Evolutionary conservation across 2,113 vertebrate species (phyloP).

Genomic region (Asarcornis scutulata): DNA sequence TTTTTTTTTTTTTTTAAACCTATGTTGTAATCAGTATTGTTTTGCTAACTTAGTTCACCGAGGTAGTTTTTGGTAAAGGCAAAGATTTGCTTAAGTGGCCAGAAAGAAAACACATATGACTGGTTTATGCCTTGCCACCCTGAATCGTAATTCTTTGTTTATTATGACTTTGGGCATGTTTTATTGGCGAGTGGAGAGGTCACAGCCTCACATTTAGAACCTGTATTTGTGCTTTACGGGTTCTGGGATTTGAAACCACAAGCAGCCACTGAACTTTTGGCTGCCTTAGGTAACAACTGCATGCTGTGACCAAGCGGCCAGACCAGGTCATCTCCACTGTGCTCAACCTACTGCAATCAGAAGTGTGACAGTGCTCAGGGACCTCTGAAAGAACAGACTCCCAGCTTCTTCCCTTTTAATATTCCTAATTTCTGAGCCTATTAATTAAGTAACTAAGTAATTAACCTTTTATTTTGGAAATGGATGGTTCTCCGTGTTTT

Average conservation of each 20-base stretch:
- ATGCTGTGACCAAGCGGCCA: not conserved
- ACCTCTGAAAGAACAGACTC: not conserved
- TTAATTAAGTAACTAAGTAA: too few species aligned
- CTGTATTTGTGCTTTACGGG: constrained; percentile 49
- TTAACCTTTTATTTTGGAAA: not conserved
- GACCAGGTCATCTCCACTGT: not conserved
- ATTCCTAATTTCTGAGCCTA: not conserved
- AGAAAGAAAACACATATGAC: constrained; percentile 56
- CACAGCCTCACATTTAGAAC: constrained; percentile 40
- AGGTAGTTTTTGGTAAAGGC: constrained; percentile 67
- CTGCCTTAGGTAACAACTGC: constrained; percentile 30
- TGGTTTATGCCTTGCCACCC: constrained; percentile 68
- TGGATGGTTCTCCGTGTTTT: not conserved
- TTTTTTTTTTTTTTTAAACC: constrained; percentile 38
- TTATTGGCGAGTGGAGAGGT: constrained; percentile 65
- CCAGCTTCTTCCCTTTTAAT: not conserved
- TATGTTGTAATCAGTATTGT: constrained; percentile 64
- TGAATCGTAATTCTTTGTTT: constrained; percentile 68
- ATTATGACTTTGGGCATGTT: constrained; percentile 59
- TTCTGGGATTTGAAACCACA: constrained; percentile 74
- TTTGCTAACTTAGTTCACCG: constrained; percentile 70
- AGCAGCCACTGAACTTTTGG: constrained; percentile 14
- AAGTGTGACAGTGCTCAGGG: not conserved
- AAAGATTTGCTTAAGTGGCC: constrained; percentile 64
- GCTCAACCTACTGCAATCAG: not conserved